Evolutionary conservation across 2,888 invertebrate genomes (phyloP).

Genomic region (Steinernema hermaphroditum): DNA sequence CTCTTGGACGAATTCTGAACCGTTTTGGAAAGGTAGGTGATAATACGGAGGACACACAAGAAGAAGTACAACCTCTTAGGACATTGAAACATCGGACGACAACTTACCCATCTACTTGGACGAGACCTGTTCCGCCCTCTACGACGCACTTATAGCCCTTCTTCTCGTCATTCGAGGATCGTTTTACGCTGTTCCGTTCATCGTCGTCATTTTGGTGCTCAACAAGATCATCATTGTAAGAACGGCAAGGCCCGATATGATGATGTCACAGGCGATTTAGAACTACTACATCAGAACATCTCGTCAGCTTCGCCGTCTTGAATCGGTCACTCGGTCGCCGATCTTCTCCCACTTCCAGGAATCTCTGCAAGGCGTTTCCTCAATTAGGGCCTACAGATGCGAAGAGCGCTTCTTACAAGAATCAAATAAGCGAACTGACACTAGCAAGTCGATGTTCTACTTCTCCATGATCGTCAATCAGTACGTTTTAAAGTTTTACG

Average conservation of each 20-base stretch:
- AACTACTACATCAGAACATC: constrained; percentile 92
- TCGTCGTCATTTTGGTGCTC: neutral
- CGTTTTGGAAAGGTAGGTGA: constrained; percentile 67
- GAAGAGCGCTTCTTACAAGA: constrained; percentile 75
- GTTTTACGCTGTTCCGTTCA: neutral
- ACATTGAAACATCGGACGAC: neutral
- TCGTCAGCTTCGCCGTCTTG: constrained; percentile 87
- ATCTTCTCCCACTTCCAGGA: constrained; percentile 96
- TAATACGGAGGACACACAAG: too few species aligned
- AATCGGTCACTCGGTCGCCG: constrained; percentile 90
- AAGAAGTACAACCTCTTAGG: too few species aligned
- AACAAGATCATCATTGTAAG: constrained; percentile 9
- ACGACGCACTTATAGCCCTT: neutral
- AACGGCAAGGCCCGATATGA: neutral
- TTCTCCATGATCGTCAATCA: constrained; percentile 64
- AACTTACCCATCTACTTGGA: neutral
- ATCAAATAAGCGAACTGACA: constrained; percentile 85
- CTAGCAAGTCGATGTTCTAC: constrained; percentile 62
- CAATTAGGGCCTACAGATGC: constrained; percentile 66
- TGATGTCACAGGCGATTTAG: constrained; percentile 69
- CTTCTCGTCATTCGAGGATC: neutral
- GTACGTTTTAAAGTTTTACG: too few species aligned
- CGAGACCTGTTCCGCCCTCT: neutral
- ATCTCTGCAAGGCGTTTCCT: constrained; percentile 75
- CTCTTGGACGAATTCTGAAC: constrained; percentile 69